Conservation (phyloP, 2,888 invertebrate species). For the Brassicogethes aeneus region DNA sequence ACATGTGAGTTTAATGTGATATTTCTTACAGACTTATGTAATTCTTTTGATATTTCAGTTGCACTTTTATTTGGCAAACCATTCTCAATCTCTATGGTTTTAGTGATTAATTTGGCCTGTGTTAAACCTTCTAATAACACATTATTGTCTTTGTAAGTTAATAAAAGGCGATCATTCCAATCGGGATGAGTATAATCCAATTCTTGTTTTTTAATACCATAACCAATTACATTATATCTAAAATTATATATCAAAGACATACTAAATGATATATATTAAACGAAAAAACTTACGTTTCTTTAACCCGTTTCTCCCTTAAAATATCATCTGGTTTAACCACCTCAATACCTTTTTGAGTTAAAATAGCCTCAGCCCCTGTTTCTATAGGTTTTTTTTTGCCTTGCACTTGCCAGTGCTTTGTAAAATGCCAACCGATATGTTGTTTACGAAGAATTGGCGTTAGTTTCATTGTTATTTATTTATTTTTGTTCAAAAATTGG, state of each 20-base stretch:
- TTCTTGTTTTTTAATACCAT: constrained; percentile 37
- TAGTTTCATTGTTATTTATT: constrained; percentile 50
- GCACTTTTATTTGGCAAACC: constrained; percentile 53
- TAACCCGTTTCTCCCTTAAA: constrained; percentile 39
- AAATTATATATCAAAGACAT: constrained; percentile 17
- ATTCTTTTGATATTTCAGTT: constrained; percentile 43
- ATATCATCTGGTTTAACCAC: constrained; percentile 56
- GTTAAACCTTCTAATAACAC: constrained; percentile 62
- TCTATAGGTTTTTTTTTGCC: constrained; percentile 51
- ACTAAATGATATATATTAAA: constrained; percentile 2
- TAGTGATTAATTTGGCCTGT: constrained; percentile 77
- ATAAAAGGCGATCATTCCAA: constrained; percentile 54
- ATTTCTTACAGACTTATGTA: constrained; percentile 53
- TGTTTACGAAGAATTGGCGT: constrained; percentile 54
- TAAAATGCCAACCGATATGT: constrained; percentile 64
- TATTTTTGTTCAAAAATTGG: constrained; percentile 1
- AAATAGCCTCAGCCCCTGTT: constrained; percentile 45
- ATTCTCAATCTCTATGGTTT: constrained; percentile 56
- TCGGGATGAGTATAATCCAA: constrained; percentile 54
- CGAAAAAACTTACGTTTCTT: constrained; percentile 19
- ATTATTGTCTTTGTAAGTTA: constrained; percentile 50
- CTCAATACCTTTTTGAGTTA: constrained; percentile 50
- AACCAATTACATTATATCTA: constrained; percentile 39
- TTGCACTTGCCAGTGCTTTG: constrained; percentile 62
- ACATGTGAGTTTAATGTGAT: constrained; percentile 56